Conservation (phyloP, 2,113 vertebrate species). For the human (Homo sapiens) region DNA sequence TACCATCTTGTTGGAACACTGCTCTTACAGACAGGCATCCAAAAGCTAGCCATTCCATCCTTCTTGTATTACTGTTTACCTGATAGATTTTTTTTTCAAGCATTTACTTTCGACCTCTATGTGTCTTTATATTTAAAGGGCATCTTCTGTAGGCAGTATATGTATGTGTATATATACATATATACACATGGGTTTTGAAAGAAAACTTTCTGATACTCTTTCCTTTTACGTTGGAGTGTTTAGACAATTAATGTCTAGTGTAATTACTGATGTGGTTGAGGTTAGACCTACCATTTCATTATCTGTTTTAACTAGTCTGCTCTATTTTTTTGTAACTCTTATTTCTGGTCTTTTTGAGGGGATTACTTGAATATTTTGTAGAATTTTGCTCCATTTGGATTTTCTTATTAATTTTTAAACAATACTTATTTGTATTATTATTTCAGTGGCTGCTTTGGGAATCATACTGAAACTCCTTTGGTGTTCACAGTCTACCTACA, state of each 20-base stretch:
- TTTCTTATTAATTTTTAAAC: not conserved
- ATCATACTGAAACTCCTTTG: not conserved
- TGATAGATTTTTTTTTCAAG: not conserved
- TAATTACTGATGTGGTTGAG: not conserved
- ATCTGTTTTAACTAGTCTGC: not conserved
- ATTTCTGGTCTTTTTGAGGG: not conserved
- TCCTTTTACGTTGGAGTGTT: not conserved
- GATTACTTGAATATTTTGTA: not conserved
- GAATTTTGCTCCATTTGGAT: not conserved
- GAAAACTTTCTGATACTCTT: not conserved
- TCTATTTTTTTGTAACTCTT: not conserved
- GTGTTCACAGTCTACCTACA: not conserved
- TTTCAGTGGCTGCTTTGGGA: not conserved
- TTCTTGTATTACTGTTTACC: not conserved
- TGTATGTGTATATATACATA: not conserved
- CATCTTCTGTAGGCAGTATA: not conserved
- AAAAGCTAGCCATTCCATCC: not conserved
- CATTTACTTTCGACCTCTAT: not conserved
- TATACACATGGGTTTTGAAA: not conserved
- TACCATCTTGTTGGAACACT: not conserved
- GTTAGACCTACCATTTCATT: not conserved
- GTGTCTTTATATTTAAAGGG: not conserved
- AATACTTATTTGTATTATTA: not conserved
- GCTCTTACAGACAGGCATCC: not conserved
- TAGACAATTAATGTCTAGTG: not conserved